phyloP scores from a whole-genome alignment of 1,140 invertebrate species.

The Drosophila takahashii region DNA sequence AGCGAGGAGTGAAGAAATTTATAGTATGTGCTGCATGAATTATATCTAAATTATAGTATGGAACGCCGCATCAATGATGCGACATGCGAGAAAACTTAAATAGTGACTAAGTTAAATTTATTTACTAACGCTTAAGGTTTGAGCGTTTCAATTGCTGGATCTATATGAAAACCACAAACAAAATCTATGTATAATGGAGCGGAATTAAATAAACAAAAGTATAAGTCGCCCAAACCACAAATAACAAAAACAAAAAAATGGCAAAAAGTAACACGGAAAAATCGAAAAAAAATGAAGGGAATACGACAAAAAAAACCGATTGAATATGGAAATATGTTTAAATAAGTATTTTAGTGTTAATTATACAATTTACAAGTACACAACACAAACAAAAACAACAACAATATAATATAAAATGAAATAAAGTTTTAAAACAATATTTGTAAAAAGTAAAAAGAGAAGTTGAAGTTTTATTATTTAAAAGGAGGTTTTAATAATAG shows the following conservation, averaged over 20 bases:
- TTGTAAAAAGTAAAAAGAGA: slow-evolving; percentile 80
- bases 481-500: no score
- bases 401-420: slow-evolving; percentile 83
- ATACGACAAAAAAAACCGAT: slow-evolving; percentile 50
- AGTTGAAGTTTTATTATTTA: not conserved
- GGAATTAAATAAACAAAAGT: slow-evolving; percentile 63
- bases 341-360: slow-evolving; percentile 85
- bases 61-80: slow-evolving; percentile 36
- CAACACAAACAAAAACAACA: slow-evolving; percentile 70
- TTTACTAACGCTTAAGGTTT: slow-evolving; percentile 72
- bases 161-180: slow-evolving; percentile 53
- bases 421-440: slow-evolving; percentile 85
- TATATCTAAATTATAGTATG: slow-evolving; percentile 65
- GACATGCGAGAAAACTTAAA: slow-evolving; percentile 68
- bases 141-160: slow-evolving; percentile 77
- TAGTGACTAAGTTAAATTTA: slow-evolving; percentile 77
- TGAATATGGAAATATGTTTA: slow-evolving; percentile 83
- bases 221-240: slow-evolving; percentile 44
- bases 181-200: slow-evolving; percentile 55
- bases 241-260: slow-evolving; percentile 51
- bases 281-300: slow-evolving; percentile 40
- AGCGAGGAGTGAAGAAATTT: slow-evolving; percentile 21
- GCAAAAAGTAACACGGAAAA: slow-evolving; percentile 55
- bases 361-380: slow-evolving; percentile 84
- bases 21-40: slow-evolving; percentile 54